These are phyloP conservation scores for Helicoverpa armigera DNA, from an alignment of 1,140 invertebrate genomes.

Conservation along the genomic window DNA sequence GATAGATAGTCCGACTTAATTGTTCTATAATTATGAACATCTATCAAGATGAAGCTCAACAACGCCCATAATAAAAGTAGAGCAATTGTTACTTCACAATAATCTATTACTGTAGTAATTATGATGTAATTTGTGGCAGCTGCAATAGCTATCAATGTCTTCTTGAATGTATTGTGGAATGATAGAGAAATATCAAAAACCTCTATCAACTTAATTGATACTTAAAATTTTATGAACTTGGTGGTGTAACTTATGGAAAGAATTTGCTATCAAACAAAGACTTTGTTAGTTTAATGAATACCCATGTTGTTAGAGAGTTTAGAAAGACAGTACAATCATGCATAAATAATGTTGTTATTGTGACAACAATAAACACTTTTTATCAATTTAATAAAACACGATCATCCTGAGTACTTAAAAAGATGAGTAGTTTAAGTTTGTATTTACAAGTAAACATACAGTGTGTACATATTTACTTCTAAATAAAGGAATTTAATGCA, in stretches of 20 bases:
- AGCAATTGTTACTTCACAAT: slow-evolving; percentile 5
- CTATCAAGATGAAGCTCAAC: neutral
- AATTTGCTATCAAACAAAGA: neutral
- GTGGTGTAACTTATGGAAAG: neutral
- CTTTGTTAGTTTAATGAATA: neutral
- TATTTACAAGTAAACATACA: too few species aligned
- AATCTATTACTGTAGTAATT: neutral
- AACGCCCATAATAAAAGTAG: slow-evolving; percentile 16
- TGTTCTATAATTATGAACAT: neutral
- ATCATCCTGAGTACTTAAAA: too few species aligned
- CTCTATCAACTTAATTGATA: neutral
- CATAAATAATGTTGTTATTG: too few species aligned
- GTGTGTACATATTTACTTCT: too few species aligned
- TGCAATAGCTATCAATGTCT: neutral
- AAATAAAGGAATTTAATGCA: too few species aligned
- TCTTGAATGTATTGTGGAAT: neutral
- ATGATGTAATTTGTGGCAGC: slow-evolving; percentile 24
- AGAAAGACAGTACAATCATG: too few species aligned
- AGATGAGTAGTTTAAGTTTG: too few species aligned
- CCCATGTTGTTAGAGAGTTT: too few species aligned
- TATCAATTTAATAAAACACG: too few species aligned
- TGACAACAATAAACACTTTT: too few species aligned
- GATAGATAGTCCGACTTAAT: neutral
- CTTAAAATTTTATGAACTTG: neutral
- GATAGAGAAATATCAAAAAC: slow-evolving; percentile 16